Conservation (phyloP, 1,140 invertebrate genomes). For the Berghia stephanieae region DNA sequence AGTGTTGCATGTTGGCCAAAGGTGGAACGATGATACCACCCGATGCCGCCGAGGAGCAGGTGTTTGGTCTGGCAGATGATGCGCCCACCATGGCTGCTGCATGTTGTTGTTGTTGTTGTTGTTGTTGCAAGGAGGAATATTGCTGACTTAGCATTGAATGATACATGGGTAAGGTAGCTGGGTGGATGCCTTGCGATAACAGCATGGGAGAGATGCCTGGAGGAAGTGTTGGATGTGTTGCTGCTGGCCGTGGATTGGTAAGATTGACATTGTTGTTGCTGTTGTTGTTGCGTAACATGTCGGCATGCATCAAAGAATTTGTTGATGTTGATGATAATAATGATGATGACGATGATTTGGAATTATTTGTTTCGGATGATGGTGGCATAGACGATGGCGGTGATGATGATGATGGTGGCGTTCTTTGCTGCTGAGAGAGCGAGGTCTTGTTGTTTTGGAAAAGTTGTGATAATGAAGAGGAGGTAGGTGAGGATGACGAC, state of each 20-base stretch:
- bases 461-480: too few relatives aligned
- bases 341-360: too few relatives aligned
- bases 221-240: background rate
- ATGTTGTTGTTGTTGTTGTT: too few relatives aligned
- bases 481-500: too few relatives aligned
- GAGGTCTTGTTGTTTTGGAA: too few relatives aligned
- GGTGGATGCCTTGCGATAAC: slow-evolving; percentile 27
- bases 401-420: too few relatives aligned
- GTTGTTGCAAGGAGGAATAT: slow-evolving; percentile 33
- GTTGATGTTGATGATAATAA: background rate
- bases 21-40: slow-evolving; percentile 32
- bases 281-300: too few relatives aligned
- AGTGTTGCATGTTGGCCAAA: slow-evolving; percentile 44
- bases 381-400: too few relatives aligned
- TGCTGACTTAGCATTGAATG: slow-evolving; percentile 36
- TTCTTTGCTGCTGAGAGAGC: too few relatives aligned
- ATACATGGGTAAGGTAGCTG: slow-evolving; percentile 11
- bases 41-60: slow-evolving; percentile 10
- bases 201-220: background rate
- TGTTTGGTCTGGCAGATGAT: slow-evolving; percentile 13
- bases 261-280: background rate
- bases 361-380: too few relatives aligned
- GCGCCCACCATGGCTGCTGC: slow-evolving; percentile 25
- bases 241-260: background rate
- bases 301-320: background rate